These are phyloP conservation scores for Caenorhabditis sp. DNA, from an alignment of 2,888 invertebrate genomes.

Conservation along the genomic window DNA sequence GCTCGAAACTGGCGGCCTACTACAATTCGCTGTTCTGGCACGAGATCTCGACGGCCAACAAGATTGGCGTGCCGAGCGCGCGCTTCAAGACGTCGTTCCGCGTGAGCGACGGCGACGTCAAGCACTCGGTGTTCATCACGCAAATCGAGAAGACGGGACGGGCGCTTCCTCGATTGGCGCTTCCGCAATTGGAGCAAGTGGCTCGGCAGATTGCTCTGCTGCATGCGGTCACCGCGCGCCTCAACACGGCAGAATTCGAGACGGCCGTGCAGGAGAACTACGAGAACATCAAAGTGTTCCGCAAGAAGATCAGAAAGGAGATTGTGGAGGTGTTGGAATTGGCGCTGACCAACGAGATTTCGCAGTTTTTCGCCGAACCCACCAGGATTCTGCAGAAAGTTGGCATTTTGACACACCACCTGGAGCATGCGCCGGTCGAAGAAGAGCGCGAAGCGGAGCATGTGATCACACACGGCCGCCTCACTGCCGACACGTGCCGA, in stretches of 20 bases:
- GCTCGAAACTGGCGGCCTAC: constrained; percentile 61
- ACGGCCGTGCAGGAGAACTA: constrained; percentile 49
- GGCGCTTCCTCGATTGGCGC: constrained; percentile 7
- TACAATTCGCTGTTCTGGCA: constrained; percentile 65
- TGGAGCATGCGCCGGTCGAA: constrained; percentile 6
- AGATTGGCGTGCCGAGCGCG: constrained; percentile 46
- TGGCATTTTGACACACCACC: constrained; percentile 22
- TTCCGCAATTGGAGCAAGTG: constrained; percentile 45
- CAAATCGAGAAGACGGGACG: constrained; percentile 2
- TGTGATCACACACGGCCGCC: constrained; percentile 60
- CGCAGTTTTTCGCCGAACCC: constrained; percentile 32
- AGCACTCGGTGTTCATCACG: constrained; percentile 54
- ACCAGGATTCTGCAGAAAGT: constrained; percentile 44
- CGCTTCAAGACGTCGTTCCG: constrained; percentile 30
- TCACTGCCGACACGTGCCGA: constrained; percentile 44
- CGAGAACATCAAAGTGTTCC: constrained; percentile 39
- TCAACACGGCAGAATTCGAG: constrained; percentile 19
- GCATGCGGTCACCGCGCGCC: constrained; percentile 49
- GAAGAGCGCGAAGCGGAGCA: constrained; percentile 17
- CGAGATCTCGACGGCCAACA: constrained; percentile 47
- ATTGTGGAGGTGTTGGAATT: constrained; percentile 29
- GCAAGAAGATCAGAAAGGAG: constrained; percentile 23
- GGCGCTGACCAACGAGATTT: constrained; percentile 16
- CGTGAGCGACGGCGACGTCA: constrained; percentile 33
- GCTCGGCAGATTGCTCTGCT: constrained; percentile 56